phyloP scores from a whole-genome alignment of 2,888 invertebrate species.

The Coronaproctus castanopsis region DNA sequence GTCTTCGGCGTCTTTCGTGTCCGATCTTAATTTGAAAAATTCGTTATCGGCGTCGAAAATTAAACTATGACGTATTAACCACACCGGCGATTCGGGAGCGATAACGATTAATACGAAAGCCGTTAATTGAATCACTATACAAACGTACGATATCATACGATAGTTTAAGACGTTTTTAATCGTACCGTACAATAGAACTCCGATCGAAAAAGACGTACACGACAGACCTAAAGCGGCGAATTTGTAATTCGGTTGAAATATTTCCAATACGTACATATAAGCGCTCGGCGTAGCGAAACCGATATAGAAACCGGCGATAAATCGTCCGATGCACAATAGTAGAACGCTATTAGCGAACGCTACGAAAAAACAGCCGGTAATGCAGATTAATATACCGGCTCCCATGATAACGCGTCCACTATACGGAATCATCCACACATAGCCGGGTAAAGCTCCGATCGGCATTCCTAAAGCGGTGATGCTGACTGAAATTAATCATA shows the following conservation, averaged over 20 bases:
- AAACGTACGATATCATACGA: neutral
- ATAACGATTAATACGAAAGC: neutral
- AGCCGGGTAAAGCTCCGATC: neutral
- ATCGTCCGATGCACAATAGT: neutral
- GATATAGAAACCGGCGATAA: neutral
- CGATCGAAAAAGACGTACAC: neutral
- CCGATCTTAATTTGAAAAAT: neutral
- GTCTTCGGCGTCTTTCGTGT: neutral
- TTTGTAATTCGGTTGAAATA: neutral
- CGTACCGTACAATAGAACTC: neutral
- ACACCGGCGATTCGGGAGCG: neutral
- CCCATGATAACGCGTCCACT: neutral
- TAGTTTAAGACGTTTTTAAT: neutral
- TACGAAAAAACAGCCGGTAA: neutral
- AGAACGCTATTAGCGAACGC: neutral
- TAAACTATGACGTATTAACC: neutral
- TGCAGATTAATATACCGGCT: neutral
- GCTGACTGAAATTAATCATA: neutral
- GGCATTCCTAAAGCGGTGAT: neutral
- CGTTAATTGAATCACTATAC: neutral
- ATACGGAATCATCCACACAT: neutral
- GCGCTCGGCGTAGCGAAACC: neutral
- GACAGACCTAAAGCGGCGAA: neutral
- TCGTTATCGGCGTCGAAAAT: neutral
- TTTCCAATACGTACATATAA: neutral